Base-by-base conservation (phyloP, 2,113 vertebrate species). In the Triplophysa siluroides region DNA sequence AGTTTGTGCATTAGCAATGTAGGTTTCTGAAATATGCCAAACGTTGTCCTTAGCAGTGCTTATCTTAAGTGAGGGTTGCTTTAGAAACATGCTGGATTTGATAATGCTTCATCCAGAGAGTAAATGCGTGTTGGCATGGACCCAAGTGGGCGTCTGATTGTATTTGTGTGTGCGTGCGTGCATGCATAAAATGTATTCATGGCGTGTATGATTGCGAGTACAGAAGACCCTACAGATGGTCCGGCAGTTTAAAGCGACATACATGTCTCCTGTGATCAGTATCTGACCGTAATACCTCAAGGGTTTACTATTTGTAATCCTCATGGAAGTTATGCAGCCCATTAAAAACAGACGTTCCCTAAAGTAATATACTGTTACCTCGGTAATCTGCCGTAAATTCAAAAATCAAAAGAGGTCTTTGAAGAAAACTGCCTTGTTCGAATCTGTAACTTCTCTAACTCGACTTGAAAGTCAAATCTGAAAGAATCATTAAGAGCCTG, bases 401-500 rank as follows among this genome's bases (percentile, higher is more conserved):
- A 43, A 47, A 54, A 45, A 52, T 45, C 16, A 26, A 33, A 76
- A 73, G 13, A 78, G 38, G 54, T 54, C 23, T 80, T 50, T 63
- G 21, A 41, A n/a, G 21, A 45, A 78, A 38, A 62, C 26, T 50
- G 33, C 29, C 24, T 54, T 72, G 47, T 50, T 74, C 45, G 38
- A 52, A 38, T 45, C 61, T 78, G 54, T 21, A 60, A 72, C 29
- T 19, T 47, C 47, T 73, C 8, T 2, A 26, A 24, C 61, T 62
- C 9, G 11, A 8, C 68, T 41, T 69, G 12, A 74, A 69, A 21
- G 10, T 50, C 43, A 21, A 33, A 61, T 81, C 79, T 78, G 76
- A 78, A 85, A 79, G 66, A 63, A 52, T 78, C 84, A 81, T 85
- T 85, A 83, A 33, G 43, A 60, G 50, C 4, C 3, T 47, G 41